Evolutionary conservation across 92 coral and sea anemone genomes (phyloP), one percentile per base, ranked within the genome.

Genomic region (Diadumene lineata): DNA sequence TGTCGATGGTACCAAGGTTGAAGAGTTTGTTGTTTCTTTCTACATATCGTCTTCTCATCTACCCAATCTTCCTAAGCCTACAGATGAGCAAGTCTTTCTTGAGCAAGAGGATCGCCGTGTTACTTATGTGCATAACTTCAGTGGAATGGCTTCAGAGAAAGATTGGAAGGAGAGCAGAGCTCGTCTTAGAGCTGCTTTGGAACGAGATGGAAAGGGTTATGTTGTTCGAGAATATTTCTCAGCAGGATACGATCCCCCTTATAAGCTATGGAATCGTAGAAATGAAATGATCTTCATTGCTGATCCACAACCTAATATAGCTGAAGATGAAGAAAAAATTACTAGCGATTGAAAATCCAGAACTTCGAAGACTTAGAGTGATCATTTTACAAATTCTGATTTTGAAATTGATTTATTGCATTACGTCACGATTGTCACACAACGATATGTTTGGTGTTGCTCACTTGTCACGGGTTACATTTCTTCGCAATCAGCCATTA

Each of bases 171-270:
- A 66, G 11, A 67, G 29, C 26, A 66, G 74, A 38, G 3, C 23
- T 31, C 64, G 68, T 24, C 24, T 77, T 19, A 64, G 31, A 62
- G 46, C 31, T 25, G 76, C 66, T 7, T 34, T 77, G 55, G 82
- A 77, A 18, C 70, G 75, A n/a, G 82, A 67, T 50, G 19, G 21
- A 0, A 77, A 77, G 50, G 15, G 53, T 22, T 67, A 66, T 32
- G 82, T 56, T 3, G 58, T 19, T 0, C 22, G 25, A 16, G 74
- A 66, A 50, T 66, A 68, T 21, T 77, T 61, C 43, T 66, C 74
- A 19, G 75, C 75, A 1, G 82, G 82, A 19, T 68, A 77, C 34
- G 82, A 77, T 62, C 82, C 82, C 31, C 82, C 82, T 3, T 66
- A 66, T 43, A 66, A 57, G 24, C 75, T 77, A 0, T 66, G 74